Evolutionary conservation across 2,797 vertebrate species (phyloP), one percentile per base, ranked within the genome.

Genomic region (Myripristis murdjan): DNA sequence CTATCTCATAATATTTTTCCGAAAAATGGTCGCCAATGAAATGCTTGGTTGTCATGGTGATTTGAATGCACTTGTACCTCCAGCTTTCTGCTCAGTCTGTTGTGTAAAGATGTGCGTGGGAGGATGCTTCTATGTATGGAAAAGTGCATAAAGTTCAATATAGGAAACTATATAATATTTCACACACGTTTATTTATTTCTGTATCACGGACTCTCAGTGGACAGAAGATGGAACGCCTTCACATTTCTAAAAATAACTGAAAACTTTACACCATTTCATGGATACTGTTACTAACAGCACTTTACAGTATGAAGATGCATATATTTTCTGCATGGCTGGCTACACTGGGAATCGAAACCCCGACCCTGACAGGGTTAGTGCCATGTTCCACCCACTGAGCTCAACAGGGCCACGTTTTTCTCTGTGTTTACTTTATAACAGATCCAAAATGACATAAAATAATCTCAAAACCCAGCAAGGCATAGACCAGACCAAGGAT

Each of bases 401-500:
- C 39, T 37, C 2, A 37, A 37, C 35, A 37, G 35, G 35, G 10
- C 7, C 35, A 37, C 35, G n/a, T 41, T 41, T 1, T 41, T 15
- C 2, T 14, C 39, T 41, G 39, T 41, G 39, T 41, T 41, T 5
- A 41, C 14, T 15, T 33, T 35, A 33, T 31, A 54, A 54, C 18
- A 48, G 33, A 14, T 1, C 16, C 51, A 5, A 69, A 48, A 64
- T 47, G 5, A 2, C 6, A 48, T 6, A 16, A 53, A 49, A 28
- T 16, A 26, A n/a, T 60, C n/a, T 59, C 43, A 57, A 60, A 22
- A 16, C 16, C 53, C 39, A 35, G 20, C 14, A 41, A 15, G 41
- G 37, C 16, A 20, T 16, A 26, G 46, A 58, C 23, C n/a, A 67
- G n/a, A 20, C 33, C 9, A 23, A 55, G 33, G 35, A 70, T 68